Base-by-base conservation (phyloP, 2,888 invertebrate genomes). In the Conus canariensis region DNA sequence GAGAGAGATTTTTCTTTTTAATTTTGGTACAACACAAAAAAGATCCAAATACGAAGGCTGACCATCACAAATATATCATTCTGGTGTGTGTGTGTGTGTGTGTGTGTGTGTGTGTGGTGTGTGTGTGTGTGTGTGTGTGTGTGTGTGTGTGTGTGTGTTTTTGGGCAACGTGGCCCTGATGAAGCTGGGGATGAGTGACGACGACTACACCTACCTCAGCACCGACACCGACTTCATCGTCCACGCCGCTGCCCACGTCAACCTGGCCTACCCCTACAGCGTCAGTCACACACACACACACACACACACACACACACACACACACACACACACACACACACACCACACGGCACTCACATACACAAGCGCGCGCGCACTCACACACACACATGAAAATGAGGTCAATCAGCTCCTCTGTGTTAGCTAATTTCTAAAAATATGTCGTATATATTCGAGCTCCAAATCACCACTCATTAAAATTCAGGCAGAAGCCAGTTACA, bases 161-260 rank as follows among this genome's bases (percentile, higher is more conserved):
- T 12, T n/a, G 96, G 96, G 96, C 87, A 96, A 96, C 93, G 95
- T 96, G 19, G 95, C 96, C 0, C 91, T 96, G 89, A 92, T 95
- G 87, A 95, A 96, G 90, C 94, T 96, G 91, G 96, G 96, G 9
- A 92, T 96, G 90, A 94, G 94, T 80, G 96, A 96, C 60, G 96
- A 96, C 74, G 96, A 96, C 90, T 96, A 95, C 92, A 95, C 94
- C 10, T 96, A 96, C 91, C 93, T 96, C 86, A 94, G 95, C 90
- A 96, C 96, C 70, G 96, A 96, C 90, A 94, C 96, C 25, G 96
- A 96, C 92, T 94, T 96, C 90, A 94, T 96, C 80, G 95, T 96
- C 30, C 96, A 96, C 92, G 95, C 96, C 16, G 96, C 96, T 6
- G 96, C 96, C 45, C 94, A 95, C 80, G 96, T 96, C 90, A 96